These are phyloP conservation scores for Tholera decimalis DNA, from an alignment of 2,888 invertebrate species.

Conservation along the genomic window DNA sequence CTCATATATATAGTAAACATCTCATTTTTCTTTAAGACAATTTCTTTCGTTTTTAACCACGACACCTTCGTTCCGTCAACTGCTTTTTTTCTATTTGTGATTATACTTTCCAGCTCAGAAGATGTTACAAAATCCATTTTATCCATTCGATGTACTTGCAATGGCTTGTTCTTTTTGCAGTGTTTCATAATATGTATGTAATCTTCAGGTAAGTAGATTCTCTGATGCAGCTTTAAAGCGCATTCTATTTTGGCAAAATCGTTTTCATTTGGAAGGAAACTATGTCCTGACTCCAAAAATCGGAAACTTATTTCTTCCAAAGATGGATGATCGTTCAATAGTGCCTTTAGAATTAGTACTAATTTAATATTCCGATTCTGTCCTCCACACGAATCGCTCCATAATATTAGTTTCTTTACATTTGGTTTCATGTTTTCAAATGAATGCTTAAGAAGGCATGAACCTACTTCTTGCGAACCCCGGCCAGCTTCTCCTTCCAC, in stretches of 20 bases:
- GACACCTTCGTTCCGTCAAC: neutral
- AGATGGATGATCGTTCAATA: neutral
- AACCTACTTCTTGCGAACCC: constrained; percentile 8
- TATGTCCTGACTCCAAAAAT: constrained; percentile 11
- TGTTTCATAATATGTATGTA: constrained; percentile 42
- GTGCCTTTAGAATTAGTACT: neutral
- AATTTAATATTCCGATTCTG: constrained; percentile 18
- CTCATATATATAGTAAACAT: constrained; percentile 10
- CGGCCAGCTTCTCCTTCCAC: constrained; percentile 4
- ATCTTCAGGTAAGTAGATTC: too few relatives aligned
- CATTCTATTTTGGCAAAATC: constrained; percentile 44
- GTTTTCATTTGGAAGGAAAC: constrained; percentile 44
- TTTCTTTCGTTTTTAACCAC: constrained; percentile 6
- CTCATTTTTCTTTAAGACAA: constrained; percentile 3
- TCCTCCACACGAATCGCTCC: constrained; percentile 53
- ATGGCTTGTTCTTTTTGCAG: constrained; percentile 45
- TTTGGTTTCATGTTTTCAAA: too few relatives aligned
- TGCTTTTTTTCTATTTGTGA: neutral
- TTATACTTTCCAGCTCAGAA: neutral
- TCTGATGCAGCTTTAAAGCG: constrained; percentile 46
- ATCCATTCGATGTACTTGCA: constrained; percentile 37
- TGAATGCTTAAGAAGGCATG: neutral
- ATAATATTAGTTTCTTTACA: too few relatives aligned
- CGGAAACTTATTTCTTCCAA: too few relatives aligned
- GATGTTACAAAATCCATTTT: constrained; percentile 35